Evolutionary conservation across 2,888 invertebrate species (phyloP), one percentile per base, ranked within the genome.

Genomic region (Eupeodes luniger): DNA sequence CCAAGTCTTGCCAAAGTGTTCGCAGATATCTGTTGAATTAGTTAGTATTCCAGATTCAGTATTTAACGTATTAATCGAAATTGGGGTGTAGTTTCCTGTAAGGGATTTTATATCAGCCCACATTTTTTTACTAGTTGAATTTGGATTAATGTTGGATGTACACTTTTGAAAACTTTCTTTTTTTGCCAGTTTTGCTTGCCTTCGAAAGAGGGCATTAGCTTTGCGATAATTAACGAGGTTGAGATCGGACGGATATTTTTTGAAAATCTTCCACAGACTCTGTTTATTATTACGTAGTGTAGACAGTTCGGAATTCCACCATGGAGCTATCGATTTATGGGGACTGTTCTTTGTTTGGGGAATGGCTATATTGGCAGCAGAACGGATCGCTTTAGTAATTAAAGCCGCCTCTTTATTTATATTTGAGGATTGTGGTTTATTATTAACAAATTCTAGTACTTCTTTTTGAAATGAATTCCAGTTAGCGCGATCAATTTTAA

Each of bases 51-150:
- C 11, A 9, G 14, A 14, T 49, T 49, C 14, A 12, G 5, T 49
- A 10, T 4, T 49, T 11, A 49, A 4, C 11, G 7, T 12, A 5
- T 49, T 49, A 11, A 14, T 12, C 11, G 49, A 10, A 49, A 6
- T 11, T 19, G 19, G 19, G 19, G 19, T 19, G 19, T 19, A 19
- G 7, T 36, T 5, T 0, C 5, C 5, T 36, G 34, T 12, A 27
- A 57, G 12, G 12, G 19, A 27, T 57, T 34, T 62, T 16, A 62
- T 62, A 44, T 62, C 62, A 10, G 44, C 62, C 62, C 62, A 40
- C 40, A 62, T 27, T 44, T 62, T 62, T 62, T 62, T 16, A 14
- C 44, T 62, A 10, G 62, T 16, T n/a, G 62, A 62, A 4, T 62
- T 62, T 6, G 59, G 59, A n/a, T 59, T 59, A 6, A 59, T 59